Conservation (phyloP, 2,113 vertebrate species). For the Sebastes fasciatus region DNA sequence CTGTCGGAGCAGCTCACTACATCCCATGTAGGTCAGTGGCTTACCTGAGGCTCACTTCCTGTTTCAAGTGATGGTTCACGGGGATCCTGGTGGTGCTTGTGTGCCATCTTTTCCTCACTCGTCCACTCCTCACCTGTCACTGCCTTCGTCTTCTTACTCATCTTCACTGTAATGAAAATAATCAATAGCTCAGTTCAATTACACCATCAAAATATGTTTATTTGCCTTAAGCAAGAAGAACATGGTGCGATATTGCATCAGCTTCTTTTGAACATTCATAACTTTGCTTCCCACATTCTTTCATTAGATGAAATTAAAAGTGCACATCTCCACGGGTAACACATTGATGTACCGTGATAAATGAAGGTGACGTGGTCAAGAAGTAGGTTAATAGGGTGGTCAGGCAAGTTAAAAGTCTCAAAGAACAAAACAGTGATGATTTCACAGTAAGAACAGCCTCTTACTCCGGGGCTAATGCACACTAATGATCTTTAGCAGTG, state of each 20-base stretch:
- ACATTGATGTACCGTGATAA: slow-evolving; percentile 35
- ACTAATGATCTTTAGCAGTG: neutral
- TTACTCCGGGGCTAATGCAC: neutral
- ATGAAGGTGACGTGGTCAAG: slow-evolving; percentile 36
- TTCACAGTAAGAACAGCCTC: neutral
- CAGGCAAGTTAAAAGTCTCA: neutral
- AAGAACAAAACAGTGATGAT: slow-evolving; percentile 7
- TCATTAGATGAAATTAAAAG: slow-evolving; percentile 31
- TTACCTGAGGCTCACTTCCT: slow-evolving; percentile 44
- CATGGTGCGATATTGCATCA: slow-evolving; percentile 19
- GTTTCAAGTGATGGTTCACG: slow-evolving; percentile 46
- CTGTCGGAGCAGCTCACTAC: slow-evolving; percentile 28
- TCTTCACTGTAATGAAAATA: slow-evolving; percentile 28
- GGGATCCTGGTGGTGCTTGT: neutral
- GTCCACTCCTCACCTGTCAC: neutral
- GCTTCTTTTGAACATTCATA: slow-evolving; percentile 26
- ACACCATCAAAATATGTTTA: slow-evolving; percentile 38
- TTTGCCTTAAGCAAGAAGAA: slow-evolving; percentile 46
- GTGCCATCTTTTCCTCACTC: neutral
- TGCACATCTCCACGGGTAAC: neutral
- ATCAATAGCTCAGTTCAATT: slow-evolving; percentile 57
- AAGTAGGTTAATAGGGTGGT: slow-evolving; percentile 13
- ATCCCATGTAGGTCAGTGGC: slow-evolving; percentile 43
- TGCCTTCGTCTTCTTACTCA: slow-evolving; percentile 7
- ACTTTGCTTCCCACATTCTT: slow-evolving; percentile 10